Evolutionary conservation across 2,797 vertebrate species (phyloP).

Genomic region (Martes flavigula): DNA sequence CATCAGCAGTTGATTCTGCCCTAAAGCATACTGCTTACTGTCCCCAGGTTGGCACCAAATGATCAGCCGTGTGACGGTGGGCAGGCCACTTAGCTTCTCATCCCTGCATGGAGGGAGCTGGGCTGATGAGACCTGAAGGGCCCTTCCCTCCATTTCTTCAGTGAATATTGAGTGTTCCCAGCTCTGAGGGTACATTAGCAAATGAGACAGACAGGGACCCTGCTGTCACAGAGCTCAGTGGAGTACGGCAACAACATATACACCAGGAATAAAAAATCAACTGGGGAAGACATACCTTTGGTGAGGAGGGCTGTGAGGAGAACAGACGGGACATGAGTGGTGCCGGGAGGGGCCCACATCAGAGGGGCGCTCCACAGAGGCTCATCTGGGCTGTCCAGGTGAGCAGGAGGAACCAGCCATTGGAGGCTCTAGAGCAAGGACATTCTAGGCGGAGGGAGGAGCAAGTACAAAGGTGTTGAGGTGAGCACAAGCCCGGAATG

Average conservation of each 20-base stretch:
- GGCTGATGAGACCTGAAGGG: neutral
- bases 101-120: neutral
- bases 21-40: neutral
- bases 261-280: neutral
- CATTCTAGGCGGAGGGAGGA: neutral
- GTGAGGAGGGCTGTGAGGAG: neutral
- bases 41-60: neutral
- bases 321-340: neutral
- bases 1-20: neutral
- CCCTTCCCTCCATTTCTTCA: neutral
- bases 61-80: neutral
- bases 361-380: neutral
- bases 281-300: neutral
- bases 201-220: neutral
- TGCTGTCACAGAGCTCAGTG: neutral
- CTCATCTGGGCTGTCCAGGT: neutral
- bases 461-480: neutral
- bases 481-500: neutral
- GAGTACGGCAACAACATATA: neutral
- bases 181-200: too few species aligned
- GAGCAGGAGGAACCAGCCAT: neutral
- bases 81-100: neutral
- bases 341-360: neutral
- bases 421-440: neutral
- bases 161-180: neutral